Base-by-base conservation (phyloP, 2,888 invertebrate genomes). In the Ditula angustiorana region DNA sequence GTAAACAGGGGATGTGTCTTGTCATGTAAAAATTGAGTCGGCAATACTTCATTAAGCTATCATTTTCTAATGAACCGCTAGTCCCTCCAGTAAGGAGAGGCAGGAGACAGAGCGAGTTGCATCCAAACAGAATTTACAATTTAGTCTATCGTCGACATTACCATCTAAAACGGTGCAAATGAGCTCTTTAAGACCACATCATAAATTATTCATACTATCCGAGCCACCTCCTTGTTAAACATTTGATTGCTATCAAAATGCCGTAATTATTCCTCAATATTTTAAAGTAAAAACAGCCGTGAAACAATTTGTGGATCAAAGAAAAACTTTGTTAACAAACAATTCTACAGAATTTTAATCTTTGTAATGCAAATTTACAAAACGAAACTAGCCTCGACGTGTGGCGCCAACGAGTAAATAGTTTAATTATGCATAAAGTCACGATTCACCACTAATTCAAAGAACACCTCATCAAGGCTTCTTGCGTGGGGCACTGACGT, bases 331-430 rank as follows among this genome's bases (percentile, higher is more conserved):
- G 74, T 75, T 73, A 76, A 76, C 79, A 79, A 81, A 79, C 71
- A 74, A 72, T 83, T 86, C 79, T 71, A 71, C 67, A 76, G 81
- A 85, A 85, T 78, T 80, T 70, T 74, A 72, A 76, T 79, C 74
- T 78, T 74, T 79, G 28, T 60, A 84, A 85, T 85, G 83, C 85
- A 80, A 79, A 81, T 86, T 82, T 82, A 82, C 84, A 72, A 81
- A 81, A 82, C 79, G 73, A 82, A 85, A 81, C 84, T 78, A 79
- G 78, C 74, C 80, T 79, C 81, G 83, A 85, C 84, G 83, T 82
- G 81, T 84, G 91, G 88, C 90, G 91, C 91, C 91, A 78, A 62
- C 76, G 74, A 75, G 80, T 78, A 86, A 90, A 91, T 88, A 88
- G 55, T 83, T 84, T 86, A 87, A 89, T 86, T 85, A 86, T 79